Conservation (phyloP, 2,797 vertebrate species). For the Furcifer pardalis region DNA sequence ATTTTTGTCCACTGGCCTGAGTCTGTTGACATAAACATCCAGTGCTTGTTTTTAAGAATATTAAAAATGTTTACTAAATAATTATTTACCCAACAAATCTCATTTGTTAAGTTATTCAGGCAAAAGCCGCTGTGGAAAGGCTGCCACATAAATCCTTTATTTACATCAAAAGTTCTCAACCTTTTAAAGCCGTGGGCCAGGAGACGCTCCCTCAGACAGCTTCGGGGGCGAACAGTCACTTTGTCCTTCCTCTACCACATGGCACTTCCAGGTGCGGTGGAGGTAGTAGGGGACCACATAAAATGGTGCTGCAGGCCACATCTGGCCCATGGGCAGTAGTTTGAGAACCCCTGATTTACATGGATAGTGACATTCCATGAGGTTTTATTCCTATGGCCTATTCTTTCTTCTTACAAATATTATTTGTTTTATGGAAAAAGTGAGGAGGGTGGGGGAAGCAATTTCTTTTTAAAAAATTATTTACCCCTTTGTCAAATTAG, state of each 20-base stretch:
- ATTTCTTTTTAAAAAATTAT: conserved; percentile 9
- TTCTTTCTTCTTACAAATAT: conserved; percentile 14
- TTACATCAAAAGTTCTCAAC: too few species aligned
- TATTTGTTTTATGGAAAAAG: conserved; percentile 27
- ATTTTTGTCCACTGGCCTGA: background rate
- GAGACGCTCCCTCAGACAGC: too few species aligned
- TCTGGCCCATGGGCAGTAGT: too few species aligned
- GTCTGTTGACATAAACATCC: background rate
- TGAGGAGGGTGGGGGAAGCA: background rate
- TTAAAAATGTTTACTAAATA: background rate
- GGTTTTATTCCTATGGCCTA: background rate
- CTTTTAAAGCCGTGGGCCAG: too few species aligned
- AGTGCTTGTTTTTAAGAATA: background rate
- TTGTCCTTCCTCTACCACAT: too few species aligned
- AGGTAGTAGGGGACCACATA: too few species aligned
- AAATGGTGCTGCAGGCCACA: too few species aligned
- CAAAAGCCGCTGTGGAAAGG: conserved; percentile 10
- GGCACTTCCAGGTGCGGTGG: too few species aligned
- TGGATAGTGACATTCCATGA: background rate
- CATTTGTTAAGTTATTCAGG: conserved; percentile 13
- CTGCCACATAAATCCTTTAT: background rate
- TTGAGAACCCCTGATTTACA: background rate
- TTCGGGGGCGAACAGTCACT: too few species aligned
- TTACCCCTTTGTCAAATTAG: conserved; percentile 49
- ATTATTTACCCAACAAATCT: background rate